Base-by-base conservation (phyloP, 2,113 vertebrate genomes). In the Perca fluviatilis region DNA sequence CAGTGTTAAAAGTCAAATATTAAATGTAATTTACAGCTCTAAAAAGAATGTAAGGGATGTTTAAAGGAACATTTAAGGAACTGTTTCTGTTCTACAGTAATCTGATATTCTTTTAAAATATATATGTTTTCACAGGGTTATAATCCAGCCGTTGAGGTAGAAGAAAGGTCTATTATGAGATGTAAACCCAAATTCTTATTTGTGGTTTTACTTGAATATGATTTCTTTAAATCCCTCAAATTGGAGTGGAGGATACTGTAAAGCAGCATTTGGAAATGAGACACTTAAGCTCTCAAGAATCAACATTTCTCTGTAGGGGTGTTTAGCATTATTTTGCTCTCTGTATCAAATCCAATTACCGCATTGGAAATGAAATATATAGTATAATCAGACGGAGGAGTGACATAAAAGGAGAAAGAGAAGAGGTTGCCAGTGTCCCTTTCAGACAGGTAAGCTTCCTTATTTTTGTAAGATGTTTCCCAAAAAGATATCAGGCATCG, bases 331-430 rank as follows among this genome's bases (percentile, higher is more conserved):
- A 57, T 71, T 70, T 61, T 33, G 49, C 46, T 18, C 15, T 47
- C 11, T 76, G 43, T 46, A 63, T 49, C 84, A 69, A 84, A 88
- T 83, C 77, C 72, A 85, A 69, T 85, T 85, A 83, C 66, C 23
- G 47, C 65, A 66, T 11, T 53, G 63, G 54, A 57, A 62, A 83
- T 50, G 11, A 5, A 57, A 66, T 46, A 60, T 61, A 33, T 36
- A 33, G 23, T 51, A 79, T 23, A 62, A 49, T 40, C 57, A 68
- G 23, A 56, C n/a, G 49, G 67, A 68, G 10, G 40, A 65, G 19
- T 57, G 43, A 25, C 4, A 30, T 14, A 30, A 51, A 21, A 27
- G 10, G 30, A 74, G 5, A 4, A 51, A 21, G 1, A 33, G 23
- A 33, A 49, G 61, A 21, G 53, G 69, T 27, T 15, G 23, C n/a